These are phyloP conservation scores for Oryzias javanicus DNA, from an alignment of 2,113 vertebrate species.

Conservation along the genomic window DNA sequence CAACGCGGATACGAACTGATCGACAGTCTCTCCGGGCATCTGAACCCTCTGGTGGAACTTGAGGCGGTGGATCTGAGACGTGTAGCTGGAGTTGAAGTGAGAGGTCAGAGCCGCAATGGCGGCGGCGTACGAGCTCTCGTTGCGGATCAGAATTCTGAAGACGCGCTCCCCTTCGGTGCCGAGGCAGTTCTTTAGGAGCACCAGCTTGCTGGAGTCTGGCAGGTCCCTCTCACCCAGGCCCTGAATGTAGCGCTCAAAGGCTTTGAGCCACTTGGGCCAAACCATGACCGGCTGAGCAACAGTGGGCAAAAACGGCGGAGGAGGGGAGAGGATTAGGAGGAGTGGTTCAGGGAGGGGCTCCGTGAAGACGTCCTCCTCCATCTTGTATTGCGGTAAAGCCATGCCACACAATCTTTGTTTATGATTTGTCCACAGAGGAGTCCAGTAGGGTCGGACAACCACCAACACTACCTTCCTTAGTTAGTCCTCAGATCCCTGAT, in stretches of 20 bases:
- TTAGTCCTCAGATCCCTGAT: conserved; percentile 7
- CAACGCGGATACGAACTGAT: conserved; percentile 48
- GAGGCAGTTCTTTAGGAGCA: conserved; percentile 60
- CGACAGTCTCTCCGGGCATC: conserved; percentile 45
- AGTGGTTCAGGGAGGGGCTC: conserved; percentile 50
- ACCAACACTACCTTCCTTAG: neutral
- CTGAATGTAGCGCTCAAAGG: conserved; percentile 59
- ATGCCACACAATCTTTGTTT: conserved; percentile 43
- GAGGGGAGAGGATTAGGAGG: conserved; percentile 58
- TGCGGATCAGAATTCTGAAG: conserved; percentile 29
- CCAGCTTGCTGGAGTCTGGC: conserved; percentile 48
- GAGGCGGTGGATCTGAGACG: conserved; percentile 32
- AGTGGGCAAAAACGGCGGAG: conserved; percentile 48
- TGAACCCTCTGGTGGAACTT: conserved; percentile 59
- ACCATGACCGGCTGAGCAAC: conserved; percentile 33
- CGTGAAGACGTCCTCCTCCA: conserved; percentile 3
- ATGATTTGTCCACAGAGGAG: neutral
- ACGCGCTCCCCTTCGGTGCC: conserved; percentile 59
- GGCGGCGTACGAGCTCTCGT: conserved; percentile 22
- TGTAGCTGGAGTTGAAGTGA: conserved; percentile 37
- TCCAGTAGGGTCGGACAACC: neutral
- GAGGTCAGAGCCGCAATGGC: conserved; percentile 45
- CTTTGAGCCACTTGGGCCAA: conserved; percentile 60
- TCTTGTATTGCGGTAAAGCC: conserved; percentile 14
- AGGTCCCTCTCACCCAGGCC: conserved; percentile 53